phyloP scores from a whole-genome alignment of 2,113 vertebrate species.

The Gnathonemus echidnorhynchus region DNA sequence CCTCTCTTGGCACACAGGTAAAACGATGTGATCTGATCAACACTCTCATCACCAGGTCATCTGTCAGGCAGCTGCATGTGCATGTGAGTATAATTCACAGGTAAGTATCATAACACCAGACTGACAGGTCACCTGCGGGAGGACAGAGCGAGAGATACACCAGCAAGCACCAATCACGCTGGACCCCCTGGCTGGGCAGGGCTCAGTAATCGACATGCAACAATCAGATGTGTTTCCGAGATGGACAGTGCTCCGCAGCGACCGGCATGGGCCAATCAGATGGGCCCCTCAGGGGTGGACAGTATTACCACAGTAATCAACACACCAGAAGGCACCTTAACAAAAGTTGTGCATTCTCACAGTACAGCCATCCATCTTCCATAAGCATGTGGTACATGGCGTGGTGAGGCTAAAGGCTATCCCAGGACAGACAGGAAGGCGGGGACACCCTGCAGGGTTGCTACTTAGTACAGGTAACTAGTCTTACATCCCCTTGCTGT shows the following conservation, averaged over 20 bases:
- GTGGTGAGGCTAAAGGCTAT: neutral
- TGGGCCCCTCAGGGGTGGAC: neutral
- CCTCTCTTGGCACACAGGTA: neutral
- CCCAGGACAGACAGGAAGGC: neutral
- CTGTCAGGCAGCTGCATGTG: neutral
- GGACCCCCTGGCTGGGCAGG: neutral
- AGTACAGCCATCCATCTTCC: neutral
- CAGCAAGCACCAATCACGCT: neutral
- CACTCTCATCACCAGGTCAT: neutral
- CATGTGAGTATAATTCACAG: neutral
- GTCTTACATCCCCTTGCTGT: neutral
- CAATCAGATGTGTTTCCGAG: neutral
- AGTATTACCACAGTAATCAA: neutral
- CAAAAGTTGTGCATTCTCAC: neutral
- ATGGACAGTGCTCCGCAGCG: neutral
- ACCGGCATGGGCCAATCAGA: neutral
- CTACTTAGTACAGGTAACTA: neutral
- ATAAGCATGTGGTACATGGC: neutral
- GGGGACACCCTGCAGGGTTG: neutral
- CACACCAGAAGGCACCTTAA: neutral
- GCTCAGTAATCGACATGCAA: neutral
- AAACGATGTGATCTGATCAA: neutral
- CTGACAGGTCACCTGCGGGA: neutral
- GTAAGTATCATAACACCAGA: neutral
- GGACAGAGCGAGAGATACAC: neutral